Percentiles rank a stretch among this genome's conserved stretches.
Evolutionary conservation across 2,888 invertebrate genomes (phyloP).

Genomic region (Mythimna albipuncta): DNA sequence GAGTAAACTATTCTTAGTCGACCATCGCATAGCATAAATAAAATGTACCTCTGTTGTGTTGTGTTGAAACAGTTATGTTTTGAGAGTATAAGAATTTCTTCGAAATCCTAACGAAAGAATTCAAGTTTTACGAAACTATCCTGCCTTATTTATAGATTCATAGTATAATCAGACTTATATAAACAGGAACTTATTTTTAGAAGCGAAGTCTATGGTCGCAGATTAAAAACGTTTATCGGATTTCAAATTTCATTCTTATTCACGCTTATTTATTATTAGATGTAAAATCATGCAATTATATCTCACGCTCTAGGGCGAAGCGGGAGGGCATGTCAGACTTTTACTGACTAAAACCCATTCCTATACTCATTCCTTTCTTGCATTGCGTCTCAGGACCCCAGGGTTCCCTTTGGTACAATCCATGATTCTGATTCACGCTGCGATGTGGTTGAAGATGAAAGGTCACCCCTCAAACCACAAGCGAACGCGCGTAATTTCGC

Average conservation of each 20-base stretch:
- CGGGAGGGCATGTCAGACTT: too few relatives aligned
- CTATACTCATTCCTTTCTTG: too few relatives aligned
- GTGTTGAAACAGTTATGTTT: constrained; percentile 47
- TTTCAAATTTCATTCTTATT: constrained; percentile 20
- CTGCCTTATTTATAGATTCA: constrained; percentile 32
- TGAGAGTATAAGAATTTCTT: constrained; percentile 46
- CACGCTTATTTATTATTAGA: too few relatives aligned
- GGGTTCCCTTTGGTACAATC: too few relatives aligned
- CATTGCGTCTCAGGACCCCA: too few relatives aligned
- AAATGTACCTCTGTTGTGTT: constrained; percentile 37
- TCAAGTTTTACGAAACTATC: constrained; percentile 36
- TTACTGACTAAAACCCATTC: too few relatives aligned
- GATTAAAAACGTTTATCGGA: constrained; percentile 6
- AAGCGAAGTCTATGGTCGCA: constrained; percentile 5
- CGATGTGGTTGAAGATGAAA: background rate
- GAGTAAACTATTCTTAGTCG: constrained; percentile 27
- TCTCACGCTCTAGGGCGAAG: too few relatives aligned
- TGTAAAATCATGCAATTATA: too few relatives aligned
- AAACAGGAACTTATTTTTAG: constrained; percentile 34
- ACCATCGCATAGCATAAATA: constrained; percentile 26
- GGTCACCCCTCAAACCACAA: too few relatives aligned
- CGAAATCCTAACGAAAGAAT: constrained; percentile 43
- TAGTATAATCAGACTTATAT: constrained; percentile 35
- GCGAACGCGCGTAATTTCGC: too few relatives aligned
- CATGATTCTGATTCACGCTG: background rate